Evolutionary conservation across 1,140 invertebrate species (phyloP).

Genomic region (Listronotus bonariensis): DNA sequence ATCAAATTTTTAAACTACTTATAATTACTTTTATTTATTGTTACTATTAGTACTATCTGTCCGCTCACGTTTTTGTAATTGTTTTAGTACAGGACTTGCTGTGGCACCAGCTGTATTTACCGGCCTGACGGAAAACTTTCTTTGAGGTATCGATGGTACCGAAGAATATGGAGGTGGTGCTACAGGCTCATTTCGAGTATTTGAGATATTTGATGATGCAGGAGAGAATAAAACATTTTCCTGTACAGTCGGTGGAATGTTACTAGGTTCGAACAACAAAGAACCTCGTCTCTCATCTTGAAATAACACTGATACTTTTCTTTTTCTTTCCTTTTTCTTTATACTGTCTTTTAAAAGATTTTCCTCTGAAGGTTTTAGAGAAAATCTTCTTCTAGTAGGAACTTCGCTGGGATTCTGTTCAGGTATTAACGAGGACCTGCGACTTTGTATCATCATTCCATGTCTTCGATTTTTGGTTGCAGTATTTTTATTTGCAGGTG

Average conservation of each 20-base stretch:
- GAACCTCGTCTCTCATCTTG: constrained; percentile 19
- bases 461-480: constrained; percentile 35
- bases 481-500: constrained; percentile 59
- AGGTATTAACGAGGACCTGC: constrained; percentile 39
- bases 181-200: neutral
- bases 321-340: constrained; percentile 18
- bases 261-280: constrained; percentile 2
- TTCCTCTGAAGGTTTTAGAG: constrained; percentile 56
- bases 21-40: neutral
- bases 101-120: constrained; percentile 20
- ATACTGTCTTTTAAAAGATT: constrained; percentile 26
- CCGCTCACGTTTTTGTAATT: constrained; percentile 39
- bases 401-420: neutral
- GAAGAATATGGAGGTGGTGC: constrained; percentile 18
- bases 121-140: constrained; percentile 23
- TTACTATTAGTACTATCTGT: constrained; percentile 26
- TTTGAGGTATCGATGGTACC: neutral
- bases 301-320: constrained; percentile 29
- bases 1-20: neutral
- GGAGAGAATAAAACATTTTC: constrained; percentile 13
- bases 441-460: constrained; percentile 13
- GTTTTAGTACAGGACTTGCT: constrained; percentile 40
- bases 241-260: constrained; percentile 27
- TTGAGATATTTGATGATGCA: neutral
- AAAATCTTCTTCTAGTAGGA: constrained; percentile 53